Conservation (phyloP, 2,113 vertebrate species). For the Nesogale talazaci region DNA sequence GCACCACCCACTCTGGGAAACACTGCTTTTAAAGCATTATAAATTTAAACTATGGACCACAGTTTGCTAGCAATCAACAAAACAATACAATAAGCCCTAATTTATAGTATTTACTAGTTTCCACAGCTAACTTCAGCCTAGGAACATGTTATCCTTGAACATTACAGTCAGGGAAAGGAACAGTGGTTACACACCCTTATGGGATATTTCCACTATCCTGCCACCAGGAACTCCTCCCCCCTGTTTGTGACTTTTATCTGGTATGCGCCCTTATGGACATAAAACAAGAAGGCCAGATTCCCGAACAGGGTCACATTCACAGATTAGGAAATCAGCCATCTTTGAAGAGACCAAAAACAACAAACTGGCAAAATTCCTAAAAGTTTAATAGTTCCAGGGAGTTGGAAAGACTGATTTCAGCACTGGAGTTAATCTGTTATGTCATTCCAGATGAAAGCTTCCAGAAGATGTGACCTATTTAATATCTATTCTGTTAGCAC, state of each 20-base stretch:
- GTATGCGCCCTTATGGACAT: background rate
- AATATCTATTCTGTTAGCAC: background rate
- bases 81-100: background rate
- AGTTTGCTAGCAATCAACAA: background rate
- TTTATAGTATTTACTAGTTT: background rate
- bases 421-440: background rate
- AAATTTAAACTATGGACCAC: background rate
- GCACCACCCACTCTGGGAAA: too few relatives aligned
- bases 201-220: background rate
- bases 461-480: background rate
- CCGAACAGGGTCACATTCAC: background rate
- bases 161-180: background rate
- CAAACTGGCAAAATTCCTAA: background rate
- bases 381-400: background rate
- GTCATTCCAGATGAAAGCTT: constrained; percentile 1
- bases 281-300: background rate
- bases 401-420: background rate
- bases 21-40: too few relatives aligned
- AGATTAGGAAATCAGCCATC: background rate
- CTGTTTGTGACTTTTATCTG: background rate
- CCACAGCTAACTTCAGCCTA: background rate
- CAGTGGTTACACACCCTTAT: background rate
- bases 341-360: background rate
- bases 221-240: background rate
- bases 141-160: background rate